Evolutionary conservation across 2,113 vertebrate species (phyloP).

Genomic region (Peromyscus leucopus): DNA sequence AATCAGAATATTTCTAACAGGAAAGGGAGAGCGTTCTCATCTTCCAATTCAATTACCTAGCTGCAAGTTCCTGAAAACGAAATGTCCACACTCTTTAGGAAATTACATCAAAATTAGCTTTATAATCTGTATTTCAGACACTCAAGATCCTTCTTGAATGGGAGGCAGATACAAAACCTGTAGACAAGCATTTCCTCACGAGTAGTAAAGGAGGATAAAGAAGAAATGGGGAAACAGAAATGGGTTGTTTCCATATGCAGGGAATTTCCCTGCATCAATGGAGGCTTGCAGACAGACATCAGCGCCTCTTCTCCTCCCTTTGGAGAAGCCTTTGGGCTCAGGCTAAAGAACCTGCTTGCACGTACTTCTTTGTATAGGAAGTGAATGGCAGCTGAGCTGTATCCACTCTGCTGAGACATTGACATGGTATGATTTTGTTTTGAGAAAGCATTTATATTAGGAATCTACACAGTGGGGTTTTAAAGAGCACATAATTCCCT

Average conservation of each 20-base stretch:
- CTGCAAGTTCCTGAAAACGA: constrained; percentile 4
- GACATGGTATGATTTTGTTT: not conserved
- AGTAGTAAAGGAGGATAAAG: not conserved
- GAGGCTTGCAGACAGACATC: not conserved
- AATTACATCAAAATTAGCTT: not conserved
- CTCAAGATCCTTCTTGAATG: not conserved
- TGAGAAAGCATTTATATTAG: not conserved
- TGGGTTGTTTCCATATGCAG: not conserved
- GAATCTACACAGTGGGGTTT: not conserved
- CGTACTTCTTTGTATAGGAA: not conserved
- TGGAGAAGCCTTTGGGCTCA: not conserved
- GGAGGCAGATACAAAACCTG: constrained; percentile 31
- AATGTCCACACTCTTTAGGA: not conserved
- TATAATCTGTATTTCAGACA: not conserved
- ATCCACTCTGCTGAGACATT: not conserved
- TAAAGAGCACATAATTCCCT: not conserved
- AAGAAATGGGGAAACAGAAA: not conserved
- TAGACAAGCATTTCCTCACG: not conserved
- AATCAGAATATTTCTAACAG: not conserved
- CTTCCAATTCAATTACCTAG: not conserved
- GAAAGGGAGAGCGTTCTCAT: constrained; percentile 7
- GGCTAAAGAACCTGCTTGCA: not conserved
- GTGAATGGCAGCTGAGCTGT: not conserved
- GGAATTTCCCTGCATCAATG: not conserved
- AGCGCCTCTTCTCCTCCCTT: not conserved